Percentiles rank a stretch among this genome's conserved stretches.
These are phyloP conservation scores for Rhynchomys soricoides DNA, from an alignment of 2,113 vertebrate species.

Conservation along the genomic window DNA sequence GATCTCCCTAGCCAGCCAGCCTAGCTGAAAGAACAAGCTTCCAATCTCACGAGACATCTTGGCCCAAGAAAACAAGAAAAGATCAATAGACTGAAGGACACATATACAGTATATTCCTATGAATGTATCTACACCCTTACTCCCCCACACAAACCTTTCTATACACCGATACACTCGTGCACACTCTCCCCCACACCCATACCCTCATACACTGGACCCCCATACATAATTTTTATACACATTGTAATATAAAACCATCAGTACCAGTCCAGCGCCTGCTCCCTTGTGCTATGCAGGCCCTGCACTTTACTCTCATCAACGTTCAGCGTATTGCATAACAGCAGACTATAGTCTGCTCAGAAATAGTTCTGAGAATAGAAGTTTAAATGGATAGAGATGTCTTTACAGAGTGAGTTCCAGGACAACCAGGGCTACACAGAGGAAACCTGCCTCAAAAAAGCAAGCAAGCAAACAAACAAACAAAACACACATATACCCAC, in stretches of 20 bases:
- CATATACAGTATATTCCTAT: no score
- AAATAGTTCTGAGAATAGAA: background rate
- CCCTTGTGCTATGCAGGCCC: background rate
- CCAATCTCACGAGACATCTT: background rate
- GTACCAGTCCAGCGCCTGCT: background rate
- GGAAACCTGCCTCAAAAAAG: background rate
- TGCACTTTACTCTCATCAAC: background rate
- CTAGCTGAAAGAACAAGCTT: background rate
- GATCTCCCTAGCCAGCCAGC: background rate
- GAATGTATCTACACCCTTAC: no score
- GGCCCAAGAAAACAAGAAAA: background rate
- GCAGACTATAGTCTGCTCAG: constrained; percentile 2
- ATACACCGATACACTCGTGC: no score
- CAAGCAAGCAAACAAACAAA: background rate
- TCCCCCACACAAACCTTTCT: no score
- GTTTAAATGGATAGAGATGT: background rate
- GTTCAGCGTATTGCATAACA: background rate
- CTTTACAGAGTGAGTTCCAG: background rate
- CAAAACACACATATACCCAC: no score
- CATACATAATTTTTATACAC: background rate
- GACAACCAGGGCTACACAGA: background rate
- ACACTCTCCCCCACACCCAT: background rate
- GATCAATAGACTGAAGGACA: background rate
- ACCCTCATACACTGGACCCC: background rate
- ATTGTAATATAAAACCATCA: background rate